These are phyloP conservation scores for Aphidius gifuensis DNA, from an alignment of 1,140 invertebrate genomes.

Conservation along the genomic window DNA sequence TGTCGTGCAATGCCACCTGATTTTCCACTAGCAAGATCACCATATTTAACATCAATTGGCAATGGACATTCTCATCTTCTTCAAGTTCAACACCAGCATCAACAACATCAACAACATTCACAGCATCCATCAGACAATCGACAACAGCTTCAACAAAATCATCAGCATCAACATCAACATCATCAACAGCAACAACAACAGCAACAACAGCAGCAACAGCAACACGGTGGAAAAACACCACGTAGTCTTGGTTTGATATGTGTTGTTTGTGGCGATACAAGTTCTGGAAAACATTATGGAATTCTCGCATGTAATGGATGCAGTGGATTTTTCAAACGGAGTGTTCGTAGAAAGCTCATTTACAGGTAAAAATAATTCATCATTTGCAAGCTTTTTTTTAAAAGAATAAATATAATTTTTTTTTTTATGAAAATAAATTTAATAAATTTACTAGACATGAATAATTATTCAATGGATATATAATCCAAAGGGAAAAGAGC, in stretches of 20 bases:
- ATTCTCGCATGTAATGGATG: slow-evolving; percentile 99
- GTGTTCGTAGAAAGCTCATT: slow-evolving; percentile 93
- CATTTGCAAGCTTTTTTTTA: neutral
- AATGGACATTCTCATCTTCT: slow-evolving; percentile 49
- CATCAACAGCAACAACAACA: slow-evolving; percentile 36
- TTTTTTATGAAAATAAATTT: neutral
- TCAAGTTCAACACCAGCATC: slow-evolving; percentile 45
- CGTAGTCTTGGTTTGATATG: slow-evolving; percentile 73
- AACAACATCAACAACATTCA: slow-evolving; percentile 29
- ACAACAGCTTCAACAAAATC: slow-evolving; percentile 24
- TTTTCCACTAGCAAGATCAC: slow-evolving; percentile 47
- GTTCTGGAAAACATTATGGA: slow-evolving; percentile 96
- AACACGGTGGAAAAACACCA: slow-evolving; percentile 45
- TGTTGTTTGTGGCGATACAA: slow-evolving; percentile 95
- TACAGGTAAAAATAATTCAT: slow-evolving; percentile 73
- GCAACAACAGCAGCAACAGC: slow-evolving; percentile 35
- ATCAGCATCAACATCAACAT: slow-evolving; percentile 36
- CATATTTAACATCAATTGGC: slow-evolving; percentile 47
- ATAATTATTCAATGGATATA: slow-evolving; percentile 16
- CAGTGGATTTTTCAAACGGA: slow-evolving; percentile 97
- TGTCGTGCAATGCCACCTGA: slow-evolving; percentile 47
- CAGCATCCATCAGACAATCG: slow-evolving; percentile 17
- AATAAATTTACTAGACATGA: too few relatives aligned
- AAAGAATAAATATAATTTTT: neutral
- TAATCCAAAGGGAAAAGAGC: slow-evolving; percentile 12